Evolutionary conservation across 2,113 vertebrate genomes (phyloP), one percentile per base, ranked within the genome.

Genomic region (Anhinga rufa): DNA sequence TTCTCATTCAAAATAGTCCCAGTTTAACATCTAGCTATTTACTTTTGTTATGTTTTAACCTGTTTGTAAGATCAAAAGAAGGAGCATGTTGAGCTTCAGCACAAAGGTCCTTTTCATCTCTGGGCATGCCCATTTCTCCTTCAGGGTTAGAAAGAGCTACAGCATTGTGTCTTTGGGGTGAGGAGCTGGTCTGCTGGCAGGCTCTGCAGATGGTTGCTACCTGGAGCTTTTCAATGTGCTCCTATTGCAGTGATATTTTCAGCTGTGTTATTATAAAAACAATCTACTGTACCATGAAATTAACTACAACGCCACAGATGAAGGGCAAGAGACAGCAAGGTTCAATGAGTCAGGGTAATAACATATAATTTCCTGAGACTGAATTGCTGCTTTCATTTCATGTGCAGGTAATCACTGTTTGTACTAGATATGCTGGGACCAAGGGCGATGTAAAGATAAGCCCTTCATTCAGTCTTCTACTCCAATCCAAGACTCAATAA

Each of bases 311-410:
- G 0, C 44, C 24, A 40, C 1, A 2, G 86, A 60, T 84, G 83
- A 92, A 84, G 57, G 69, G 31, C 61, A 82, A 75, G 69, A 91
- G 65, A 49, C 2, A 4, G 31, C 88, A 82, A 21, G 36, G 54
- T 88, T 93, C 86, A 91, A 1, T 32, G 57, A 85, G 60, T 80
- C 77, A 38, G 66, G 74, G 40, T 91, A 92, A 65, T 92, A 82
- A 76, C 74, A 22, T 71, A 72, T 36, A 12, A 76, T 89, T 96
- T 95, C 86, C 91, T 91, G 77, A 84, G 74, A 69, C 34, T 91
- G 83, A 96, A 91, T 77, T 82, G 40, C 66, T 84, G 57, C 88
- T 91, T 95, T 96, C 74, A 72, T 94, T 92, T 84, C 66, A 38
- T 51, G 54, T 65, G 81, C 70, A 76, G 77, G 66, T 93, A 82